A percentile compares a stretch with the other conserved stretches of the same genome.
Conservation (phyloP, 1,140 invertebrate genomes). For the Bradysia coprophila region DNA sequence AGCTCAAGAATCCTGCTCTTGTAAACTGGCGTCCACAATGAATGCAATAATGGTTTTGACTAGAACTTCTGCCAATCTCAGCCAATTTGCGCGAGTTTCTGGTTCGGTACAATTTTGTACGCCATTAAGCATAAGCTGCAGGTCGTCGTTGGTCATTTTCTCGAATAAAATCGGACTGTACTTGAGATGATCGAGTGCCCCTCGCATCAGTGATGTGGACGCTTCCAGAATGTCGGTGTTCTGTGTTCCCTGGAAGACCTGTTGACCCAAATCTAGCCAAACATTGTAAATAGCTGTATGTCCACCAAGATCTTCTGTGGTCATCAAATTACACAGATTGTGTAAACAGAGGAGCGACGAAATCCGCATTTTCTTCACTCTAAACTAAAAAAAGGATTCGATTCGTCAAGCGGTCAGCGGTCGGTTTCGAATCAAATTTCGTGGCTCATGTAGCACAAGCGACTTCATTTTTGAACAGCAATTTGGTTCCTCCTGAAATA, state of each 20-base stretch:
- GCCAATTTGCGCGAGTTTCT: constrained; percentile 43
- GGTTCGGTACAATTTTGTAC: constrained; percentile 30
- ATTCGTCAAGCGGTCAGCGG: no score
- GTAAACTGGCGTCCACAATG: constrained; percentile 9
- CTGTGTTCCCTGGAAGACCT: constrained; percentile 13
- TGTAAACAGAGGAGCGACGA: constrained; percentile 14
- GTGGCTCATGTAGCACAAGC: no score
- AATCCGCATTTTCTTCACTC: constrained; percentile 9
- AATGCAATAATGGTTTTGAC: constrained; percentile 14
- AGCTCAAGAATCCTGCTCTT: constrained; percentile 37
- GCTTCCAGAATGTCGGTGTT: constrained; percentile 11
- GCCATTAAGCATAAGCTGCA: constrained; percentile 34
- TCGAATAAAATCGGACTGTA: constrained; percentile 16
- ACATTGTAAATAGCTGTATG: constrained; percentile 11
- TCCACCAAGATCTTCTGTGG: constrained; percentile 14
- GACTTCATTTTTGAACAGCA: no score
- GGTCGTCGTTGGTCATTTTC: constrained; percentile 19
- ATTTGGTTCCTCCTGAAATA: no score
- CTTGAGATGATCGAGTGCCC: constrained; percentile 12
- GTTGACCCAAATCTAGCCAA: constrained; percentile 16
- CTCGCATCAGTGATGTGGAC: constrained; percentile 15
- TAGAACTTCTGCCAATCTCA: constrained; percentile 25
- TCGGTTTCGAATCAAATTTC: no score
- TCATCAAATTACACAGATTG: constrained; percentile 12
- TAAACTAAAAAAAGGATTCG: no score